Conservation (phyloP, 2,113 vertebrate genomes). For the Myiopsitta monachus region DNA sequence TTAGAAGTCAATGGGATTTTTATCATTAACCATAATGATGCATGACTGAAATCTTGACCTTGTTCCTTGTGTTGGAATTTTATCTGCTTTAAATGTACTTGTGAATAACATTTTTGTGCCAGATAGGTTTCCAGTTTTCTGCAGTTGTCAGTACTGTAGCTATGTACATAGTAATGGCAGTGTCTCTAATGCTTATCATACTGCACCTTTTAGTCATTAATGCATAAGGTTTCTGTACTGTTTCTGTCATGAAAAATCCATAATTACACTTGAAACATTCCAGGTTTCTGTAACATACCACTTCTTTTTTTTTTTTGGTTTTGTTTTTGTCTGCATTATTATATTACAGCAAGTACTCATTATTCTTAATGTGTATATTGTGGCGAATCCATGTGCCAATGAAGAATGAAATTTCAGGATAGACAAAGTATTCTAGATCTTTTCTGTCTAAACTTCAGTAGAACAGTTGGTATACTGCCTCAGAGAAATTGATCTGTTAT, state of each 20-base stretch:
- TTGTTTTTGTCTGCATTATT: not conserved
- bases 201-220: not conserved
- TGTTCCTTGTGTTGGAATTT: not conserved
- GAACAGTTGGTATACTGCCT: not conserved
- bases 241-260: not conserved
- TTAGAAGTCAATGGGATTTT: not conserved
- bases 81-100: not conserved
- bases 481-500: not conserved
- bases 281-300: not conserved
- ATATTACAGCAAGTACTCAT: not conserved
- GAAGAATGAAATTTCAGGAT: not conserved
- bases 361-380: not conserved
- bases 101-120: not conserved
- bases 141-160: not conserved
- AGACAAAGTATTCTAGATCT: not conserved
- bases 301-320: not conserved
- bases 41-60: not conserved
- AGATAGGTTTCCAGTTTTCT: not conserved
- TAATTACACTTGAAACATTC: not conserved
- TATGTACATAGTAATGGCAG: not conserved
- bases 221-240: not conserved
- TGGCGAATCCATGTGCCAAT: not conserved
- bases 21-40: not conserved
- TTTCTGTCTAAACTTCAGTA: not conserved
- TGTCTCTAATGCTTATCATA: not conserved